Percentiles rank a stretch among this genome's conserved stretches.
These are phyloP conservation scores for Nemoura dubitans DNA, from an alignment of 2,888 invertebrate genomes.

Conservation along the genomic window DNA sequence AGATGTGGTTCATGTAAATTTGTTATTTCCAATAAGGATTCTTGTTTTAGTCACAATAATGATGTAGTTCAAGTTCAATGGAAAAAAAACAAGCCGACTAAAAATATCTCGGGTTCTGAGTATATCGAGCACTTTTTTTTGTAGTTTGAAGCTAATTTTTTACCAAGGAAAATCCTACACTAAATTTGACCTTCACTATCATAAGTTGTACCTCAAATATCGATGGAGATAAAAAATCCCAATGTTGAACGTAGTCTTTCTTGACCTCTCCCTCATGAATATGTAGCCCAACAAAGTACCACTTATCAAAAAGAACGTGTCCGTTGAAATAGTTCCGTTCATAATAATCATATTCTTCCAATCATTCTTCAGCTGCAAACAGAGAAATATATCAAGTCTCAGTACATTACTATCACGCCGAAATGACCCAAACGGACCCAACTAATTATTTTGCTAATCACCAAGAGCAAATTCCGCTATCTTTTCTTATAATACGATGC, in stretches of 20 bases:
- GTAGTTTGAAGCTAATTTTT: no score
- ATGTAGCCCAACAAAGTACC: slow-evolving; percentile 45
- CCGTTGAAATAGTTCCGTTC: slow-evolving; percentile 49
- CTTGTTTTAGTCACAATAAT: neutral
- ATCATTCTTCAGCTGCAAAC: slow-evolving; percentile 44
- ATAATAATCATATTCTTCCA: slow-evolving; percentile 49
- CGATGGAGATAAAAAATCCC: slow-evolving; percentile 48
- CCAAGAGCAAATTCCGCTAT: neutral
- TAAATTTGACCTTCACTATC: neutral
- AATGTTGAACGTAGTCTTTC: slow-evolving; percentile 43
- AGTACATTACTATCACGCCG: neutral
- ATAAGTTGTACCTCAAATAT: slow-evolving; percentile 47
- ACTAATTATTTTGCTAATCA: neutral
- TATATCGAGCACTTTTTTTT: neutral
- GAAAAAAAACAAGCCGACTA: neutral
- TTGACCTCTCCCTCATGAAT: slow-evolving; percentile 47
- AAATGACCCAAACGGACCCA: neutral
- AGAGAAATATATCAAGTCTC: neutral
- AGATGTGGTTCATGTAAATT: neutral
- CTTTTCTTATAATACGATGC: neutral
- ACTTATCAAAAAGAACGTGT: slow-evolving; percentile 50
- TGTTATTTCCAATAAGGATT: neutral
- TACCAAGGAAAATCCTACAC: neutral
- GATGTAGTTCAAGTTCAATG: neutral
- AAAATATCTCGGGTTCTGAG: neutral